Evolutionary conservation across 2,888 invertebrate species (phyloP), one percentile per base, ranked within the genome.

Genomic region (Geotrupes spiniger): DNA sequence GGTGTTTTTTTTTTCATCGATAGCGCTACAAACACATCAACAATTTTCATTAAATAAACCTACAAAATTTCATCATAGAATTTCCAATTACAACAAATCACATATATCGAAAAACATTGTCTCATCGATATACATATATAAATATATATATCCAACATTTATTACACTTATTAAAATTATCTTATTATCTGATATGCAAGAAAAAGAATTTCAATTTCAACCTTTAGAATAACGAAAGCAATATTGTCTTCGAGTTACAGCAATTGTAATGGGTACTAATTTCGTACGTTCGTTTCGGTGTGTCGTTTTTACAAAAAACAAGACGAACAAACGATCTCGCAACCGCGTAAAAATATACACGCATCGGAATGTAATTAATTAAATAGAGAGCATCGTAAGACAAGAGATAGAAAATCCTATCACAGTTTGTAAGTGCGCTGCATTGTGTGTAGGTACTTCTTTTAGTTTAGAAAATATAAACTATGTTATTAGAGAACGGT

Each of bases 371-470:
- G 21, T 21, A 4, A 21, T 21, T 21, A 21, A 21, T 4, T 21
- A 21, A 21, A 21, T 21, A 21, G 21, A 21, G 21, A 21, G 21
- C 21, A 21, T 21, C 21, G 4, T 29, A 33, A 33, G 33, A 33
- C 33, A 33, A 60, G 41, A 56, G 56, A 62, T 59, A 61, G 61
- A 42, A 55, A 51, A 54, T 63, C 62, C 64, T 65, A 68, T 68
- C 68, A 67, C 66, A 68, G 68, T 63, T 53, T 15, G n/a, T 12
- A 39, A 39, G 39, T 39, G 39, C 39, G 39, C 21, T 39, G 39
- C 25, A 39, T 39, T 25, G 12, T n/a, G n/a, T n/a, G n/a, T 21
- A 21, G 21, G 6, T 21, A 21, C 6, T 6, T 4, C 4, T 21
- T 21, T 21, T 21, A 4, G 6, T 21, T 6, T 21, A 21, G 6